Percentiles rank a stretch among this genome's conserved stretches.
Conservation (phyloP, 2,888 invertebrate genomes). For the Parapristionchus giblindavisi region DNA sequence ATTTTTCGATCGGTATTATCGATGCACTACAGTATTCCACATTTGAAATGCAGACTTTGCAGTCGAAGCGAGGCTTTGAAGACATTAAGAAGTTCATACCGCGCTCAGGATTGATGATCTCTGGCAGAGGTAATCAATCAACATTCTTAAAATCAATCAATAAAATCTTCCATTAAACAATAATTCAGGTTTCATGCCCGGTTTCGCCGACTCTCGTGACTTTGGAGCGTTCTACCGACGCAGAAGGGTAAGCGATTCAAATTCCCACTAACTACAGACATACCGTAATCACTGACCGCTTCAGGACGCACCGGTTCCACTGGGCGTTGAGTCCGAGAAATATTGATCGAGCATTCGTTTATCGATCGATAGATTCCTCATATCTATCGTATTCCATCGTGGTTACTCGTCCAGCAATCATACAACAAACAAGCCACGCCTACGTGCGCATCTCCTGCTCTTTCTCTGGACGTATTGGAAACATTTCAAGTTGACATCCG, state of each 20-base stretch:
- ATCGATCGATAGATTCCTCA: constrained; percentile 9
- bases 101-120: constrained; percentile 34
- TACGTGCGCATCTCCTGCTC: too few relatives aligned
- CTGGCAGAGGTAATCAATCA: constrained; percentile 27
- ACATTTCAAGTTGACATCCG: too few relatives aligned
- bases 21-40: too few relatives aligned
- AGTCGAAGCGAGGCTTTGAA: constrained; percentile 7
- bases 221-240: constrained; percentile 26
- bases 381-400: too few relatives aligned
- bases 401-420: neutral
- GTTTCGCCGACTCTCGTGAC: constrained; percentile 35
- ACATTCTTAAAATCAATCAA: neutral
- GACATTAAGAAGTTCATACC: constrained; percentile 29
- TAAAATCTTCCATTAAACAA: too few relatives aligned
- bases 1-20: too few relatives aligned
- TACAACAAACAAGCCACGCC: too few relatives aligned
- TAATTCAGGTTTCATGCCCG: constrained; percentile 37
- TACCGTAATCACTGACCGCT: neutral
- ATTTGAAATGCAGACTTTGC: too few relatives aligned
- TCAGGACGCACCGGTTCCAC: constrained; percentile 1
- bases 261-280: neutral
- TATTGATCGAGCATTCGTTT: neutral
- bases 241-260: constrained; percentile 13
- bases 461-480: too few relatives aligned
- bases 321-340: neutral